phyloP scores from a whole-genome alignment of 2,888 invertebrate genomes.

The Himalopsyche kuldschensis region DNA sequence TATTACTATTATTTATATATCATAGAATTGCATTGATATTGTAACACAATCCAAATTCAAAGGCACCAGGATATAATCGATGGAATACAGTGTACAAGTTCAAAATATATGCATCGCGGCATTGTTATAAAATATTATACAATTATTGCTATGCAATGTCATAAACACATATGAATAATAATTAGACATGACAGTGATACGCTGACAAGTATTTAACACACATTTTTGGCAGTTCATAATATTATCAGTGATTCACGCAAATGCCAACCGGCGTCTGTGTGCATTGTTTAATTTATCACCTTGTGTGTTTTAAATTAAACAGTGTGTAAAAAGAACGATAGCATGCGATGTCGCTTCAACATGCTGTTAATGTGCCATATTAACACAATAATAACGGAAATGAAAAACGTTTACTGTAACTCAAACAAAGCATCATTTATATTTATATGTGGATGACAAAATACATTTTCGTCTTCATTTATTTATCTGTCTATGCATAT shows the following conservation, averaged over 20 bases:
- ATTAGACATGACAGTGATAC: not conserved
- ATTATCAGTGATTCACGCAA: slow-evolving; percentile 3
- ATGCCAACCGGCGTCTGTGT: slow-evolving; percentile 1
- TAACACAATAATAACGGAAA: not conserved
- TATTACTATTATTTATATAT: no score
- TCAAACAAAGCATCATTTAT: no score
- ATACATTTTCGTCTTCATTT: no score
- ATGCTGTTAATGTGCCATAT: slow-evolving; percentile 2
- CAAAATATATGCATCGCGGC: no score
- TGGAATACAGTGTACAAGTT: no score
- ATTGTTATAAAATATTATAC: no score
- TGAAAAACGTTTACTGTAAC: not conserved
- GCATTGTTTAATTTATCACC: slow-evolving; percentile 23
- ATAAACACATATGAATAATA: not conserved
- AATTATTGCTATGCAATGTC: no score
- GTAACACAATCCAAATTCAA: no score
- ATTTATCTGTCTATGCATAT: no score
- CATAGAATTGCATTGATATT: no score
- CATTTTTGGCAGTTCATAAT: not conserved
- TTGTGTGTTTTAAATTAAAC: slow-evolving; percentile 36
- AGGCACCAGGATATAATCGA: no score
- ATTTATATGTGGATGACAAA: no score
- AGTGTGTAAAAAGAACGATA: slow-evolving; percentile 36
- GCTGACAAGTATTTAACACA: not conserved
- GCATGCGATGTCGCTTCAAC: slow-evolving; percentile 13